Conservation (phyloP, 2,113 vertebrate species). For the Osmerus mordax region DNA sequence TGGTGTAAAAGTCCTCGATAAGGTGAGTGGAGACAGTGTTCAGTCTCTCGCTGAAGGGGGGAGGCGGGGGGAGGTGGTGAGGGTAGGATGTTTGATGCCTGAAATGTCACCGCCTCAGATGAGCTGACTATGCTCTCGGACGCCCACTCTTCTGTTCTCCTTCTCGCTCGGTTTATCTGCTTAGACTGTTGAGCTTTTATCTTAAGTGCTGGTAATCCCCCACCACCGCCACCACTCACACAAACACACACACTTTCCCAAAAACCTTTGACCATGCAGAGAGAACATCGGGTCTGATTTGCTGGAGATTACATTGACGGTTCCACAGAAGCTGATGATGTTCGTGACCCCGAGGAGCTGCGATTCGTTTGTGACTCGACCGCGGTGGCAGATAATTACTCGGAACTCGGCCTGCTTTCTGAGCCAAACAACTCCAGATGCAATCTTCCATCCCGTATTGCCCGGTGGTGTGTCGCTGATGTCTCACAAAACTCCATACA, state of each 20-base stretch:
- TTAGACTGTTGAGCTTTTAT: conserved; percentile 6
- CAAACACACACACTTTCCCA: neutral
- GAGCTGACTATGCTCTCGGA: neutral
- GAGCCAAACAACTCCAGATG: conserved; percentile 35
- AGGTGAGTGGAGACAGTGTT: conserved; percentile 9
- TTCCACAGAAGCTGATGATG: neutral
- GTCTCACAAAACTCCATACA: conserved; percentile 54
- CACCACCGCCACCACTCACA: too few species aligned
- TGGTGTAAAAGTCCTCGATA: conserved; percentile 31
- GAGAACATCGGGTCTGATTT: neutral
- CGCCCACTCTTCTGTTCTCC: neutral
- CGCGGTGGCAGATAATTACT: conserved; percentile 43
- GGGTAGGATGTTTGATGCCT: conserved; percentile 12
- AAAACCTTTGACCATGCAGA: neutral
- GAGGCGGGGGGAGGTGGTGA: neutral
- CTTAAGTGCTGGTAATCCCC: neutral
- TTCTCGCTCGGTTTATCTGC: neutral
- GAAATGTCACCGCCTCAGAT: neutral
- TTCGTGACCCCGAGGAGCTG: neutral
- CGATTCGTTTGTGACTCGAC: conserved; percentile 21
- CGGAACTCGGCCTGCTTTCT: conserved; percentile 39
- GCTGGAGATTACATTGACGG: neutral
- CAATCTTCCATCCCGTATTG: conserved; percentile 25
- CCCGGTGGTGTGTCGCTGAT: conserved; percentile 45
- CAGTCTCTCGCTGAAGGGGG: neutral